A percentile compares a stretch with the other conserved stretches of the same genome.
Conservation (phyloP, 2,113 vertebrate genomes). For the Saguinus midas region DNA sequence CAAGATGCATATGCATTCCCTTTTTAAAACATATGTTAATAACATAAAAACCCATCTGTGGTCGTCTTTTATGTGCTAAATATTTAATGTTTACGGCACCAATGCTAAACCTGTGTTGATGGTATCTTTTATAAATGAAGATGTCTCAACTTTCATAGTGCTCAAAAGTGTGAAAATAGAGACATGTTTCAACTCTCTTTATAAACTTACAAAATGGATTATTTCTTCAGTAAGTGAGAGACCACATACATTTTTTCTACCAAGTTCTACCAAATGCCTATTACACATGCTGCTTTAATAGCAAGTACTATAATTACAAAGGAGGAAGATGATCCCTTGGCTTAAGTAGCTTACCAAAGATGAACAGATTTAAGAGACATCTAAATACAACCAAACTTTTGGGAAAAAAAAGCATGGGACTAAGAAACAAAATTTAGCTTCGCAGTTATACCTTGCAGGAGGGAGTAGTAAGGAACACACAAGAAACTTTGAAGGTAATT, state of each 20-base stretch:
- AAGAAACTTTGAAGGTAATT: background rate
- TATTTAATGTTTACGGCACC: conserved; percentile 10
- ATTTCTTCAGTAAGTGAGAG: background rate
- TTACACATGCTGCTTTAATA: background rate
- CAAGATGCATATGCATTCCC: background rate
- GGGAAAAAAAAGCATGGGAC: background rate
- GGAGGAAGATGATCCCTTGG: background rate
- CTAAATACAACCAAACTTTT: background rate
- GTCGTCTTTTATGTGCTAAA: background rate
- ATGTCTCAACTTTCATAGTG: conserved; percentile 17
- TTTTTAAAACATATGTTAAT: conserved; percentile 8
- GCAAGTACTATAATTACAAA: background rate
- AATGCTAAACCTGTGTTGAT: background rate
- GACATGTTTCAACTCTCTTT: conserved; percentile 17
- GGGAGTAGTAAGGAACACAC: background rate
- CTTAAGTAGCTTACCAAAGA: background rate
- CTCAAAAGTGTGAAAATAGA: conserved; percentile 25
- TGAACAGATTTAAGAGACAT: background rate
- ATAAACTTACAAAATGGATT: background rate
- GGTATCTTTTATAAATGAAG: background rate
- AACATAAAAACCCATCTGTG: background rate
- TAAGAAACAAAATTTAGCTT: background rate
- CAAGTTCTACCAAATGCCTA: background rate
- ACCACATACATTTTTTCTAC: background rate
- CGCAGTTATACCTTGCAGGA: background rate